Conservation (phyloP, 92 coral and sea anemone species). For the Phenganax marumi region DNA sequence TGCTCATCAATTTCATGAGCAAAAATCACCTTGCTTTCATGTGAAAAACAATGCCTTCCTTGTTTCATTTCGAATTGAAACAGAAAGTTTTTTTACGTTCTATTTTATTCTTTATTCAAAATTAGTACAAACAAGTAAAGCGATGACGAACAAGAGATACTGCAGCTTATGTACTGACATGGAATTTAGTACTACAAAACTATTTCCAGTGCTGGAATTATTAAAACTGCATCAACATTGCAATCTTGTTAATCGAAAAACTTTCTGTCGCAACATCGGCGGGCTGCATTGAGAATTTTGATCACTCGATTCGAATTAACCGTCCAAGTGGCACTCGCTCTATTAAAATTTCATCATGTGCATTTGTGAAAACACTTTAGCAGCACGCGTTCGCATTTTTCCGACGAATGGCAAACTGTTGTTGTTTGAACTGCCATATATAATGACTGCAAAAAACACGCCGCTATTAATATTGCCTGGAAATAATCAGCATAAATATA, state of each 20-base stretch:
- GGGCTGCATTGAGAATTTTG: background rate
- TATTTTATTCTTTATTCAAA: too few relatives aligned
- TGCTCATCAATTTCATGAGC: too few relatives aligned
- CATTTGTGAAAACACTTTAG: constrained; percentile 10
- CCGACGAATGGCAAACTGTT: constrained; percentile 9
- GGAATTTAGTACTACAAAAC: too few relatives aligned
- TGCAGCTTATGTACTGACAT: too few relatives aligned
- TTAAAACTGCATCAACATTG: constrained; percentile 9
- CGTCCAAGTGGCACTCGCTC: constrained; percentile 15
- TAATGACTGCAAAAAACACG: constrained; percentile 1
- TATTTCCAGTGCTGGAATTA: background rate
- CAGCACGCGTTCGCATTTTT: background rate
- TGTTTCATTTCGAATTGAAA: too few relatives aligned
- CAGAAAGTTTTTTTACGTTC: too few relatives aligned
- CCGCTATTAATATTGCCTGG: constrained; percentile 17
- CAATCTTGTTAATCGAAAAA: background rate
- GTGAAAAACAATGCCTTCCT: too few relatives aligned
- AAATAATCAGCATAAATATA: constrained; percentile 12
- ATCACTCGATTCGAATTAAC: background rate
- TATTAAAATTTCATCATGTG: constrained; percentile 11
- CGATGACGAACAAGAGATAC: too few relatives aligned
- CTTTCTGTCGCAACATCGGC: background rate
- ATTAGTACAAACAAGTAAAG: too few relatives aligned
- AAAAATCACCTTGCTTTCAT: too few relatives aligned
- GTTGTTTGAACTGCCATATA: background rate